Conservation (phyloP, 1,140 invertebrate genomes). For the Parasteatoda tepidariorum region DNA sequence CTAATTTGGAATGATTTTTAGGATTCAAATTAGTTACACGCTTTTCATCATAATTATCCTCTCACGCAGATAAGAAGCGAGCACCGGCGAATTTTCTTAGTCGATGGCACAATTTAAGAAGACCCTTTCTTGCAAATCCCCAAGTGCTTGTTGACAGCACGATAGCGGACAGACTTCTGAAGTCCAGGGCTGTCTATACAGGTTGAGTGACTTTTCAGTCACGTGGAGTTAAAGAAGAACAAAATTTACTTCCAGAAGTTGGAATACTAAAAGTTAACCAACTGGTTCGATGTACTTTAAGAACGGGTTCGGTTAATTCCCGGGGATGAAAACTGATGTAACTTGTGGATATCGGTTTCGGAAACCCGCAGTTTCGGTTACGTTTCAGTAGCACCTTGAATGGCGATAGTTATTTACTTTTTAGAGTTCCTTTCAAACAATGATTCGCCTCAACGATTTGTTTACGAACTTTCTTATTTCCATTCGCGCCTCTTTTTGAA, state of each 20-base stretch:
- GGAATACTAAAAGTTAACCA: background rate
- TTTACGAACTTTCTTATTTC: too few species aligned
- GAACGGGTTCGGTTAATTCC: background rate
- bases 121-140: conserved; percentile 6
- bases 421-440: too few species aligned
- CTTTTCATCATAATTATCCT: background rate
- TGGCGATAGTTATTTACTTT: too few species aligned
- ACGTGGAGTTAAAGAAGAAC: conserved; percentile 26
- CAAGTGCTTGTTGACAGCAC: conserved; percentile 7
- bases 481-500: too few species aligned
- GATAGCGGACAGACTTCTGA: conserved; percentile 37
- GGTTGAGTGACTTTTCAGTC: conserved; percentile 51
- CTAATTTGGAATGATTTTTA: background rate
- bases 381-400: background rate
- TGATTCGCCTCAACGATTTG: too few species aligned
- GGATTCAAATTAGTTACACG: background rate
- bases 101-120: background rate
- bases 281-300: background rate
- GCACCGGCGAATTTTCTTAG: background rate
- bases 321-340: background rate
- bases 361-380: background rate
- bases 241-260: background rate
- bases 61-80: background rate
- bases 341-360: background rate
- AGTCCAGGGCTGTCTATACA: background rate